Evolutionary conservation across 1,140 invertebrate species (phyloP).

Genomic region (Brachionus koreanus): DNA sequence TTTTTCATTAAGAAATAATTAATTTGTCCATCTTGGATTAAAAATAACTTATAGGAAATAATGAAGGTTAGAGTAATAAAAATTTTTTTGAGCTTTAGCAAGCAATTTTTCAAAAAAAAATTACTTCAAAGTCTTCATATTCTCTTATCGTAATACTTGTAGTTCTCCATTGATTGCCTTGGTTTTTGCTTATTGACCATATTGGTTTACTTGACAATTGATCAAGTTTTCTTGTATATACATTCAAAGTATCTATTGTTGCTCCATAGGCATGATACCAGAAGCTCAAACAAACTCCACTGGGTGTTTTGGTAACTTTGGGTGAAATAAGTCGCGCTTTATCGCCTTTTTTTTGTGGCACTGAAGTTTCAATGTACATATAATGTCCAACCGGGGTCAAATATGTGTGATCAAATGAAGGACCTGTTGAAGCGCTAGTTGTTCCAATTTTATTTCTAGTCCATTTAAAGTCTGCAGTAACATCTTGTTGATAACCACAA

Average conservation of each 20-base stretch:
- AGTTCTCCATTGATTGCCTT: constrained; percentile 51
- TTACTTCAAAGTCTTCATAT: not conserved
- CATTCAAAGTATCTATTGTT: constrained; percentile 50
- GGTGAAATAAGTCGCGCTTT: constrained; percentile 47
- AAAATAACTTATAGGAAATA: too few species aligned
- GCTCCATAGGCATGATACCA: constrained; percentile 51
- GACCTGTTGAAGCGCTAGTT: constrained; percentile 65
- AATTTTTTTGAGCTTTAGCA: too few species aligned
- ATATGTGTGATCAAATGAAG: constrained; percentile 54
- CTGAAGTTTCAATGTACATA: constrained; percentile 35
- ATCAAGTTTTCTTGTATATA: constrained; percentile 49
- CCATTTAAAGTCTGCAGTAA: constrained; percentile 73
- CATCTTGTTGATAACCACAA: constrained; percentile 72
- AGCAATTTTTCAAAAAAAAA: not conserved
- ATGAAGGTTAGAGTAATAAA: too few species aligned
- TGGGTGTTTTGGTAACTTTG: not conserved
- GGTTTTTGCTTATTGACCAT: constrained; percentile 50
- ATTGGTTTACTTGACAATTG: constrained; percentile 48
- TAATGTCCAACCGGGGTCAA: constrained; percentile 27
- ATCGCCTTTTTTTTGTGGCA: constrained; percentile 46
- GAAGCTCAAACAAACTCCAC: constrained; percentile 46
- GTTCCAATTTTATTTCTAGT: constrained; percentile 65
- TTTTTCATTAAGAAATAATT: too few species aligned
- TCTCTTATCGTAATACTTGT: constrained; percentile 45
- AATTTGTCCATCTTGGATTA: too few species aligned